A percentile compares a stretch with the other conserved stretches of the same genome.
These are phyloP conservation scores for Actinopyga echinites DNA, from an alignment of 53 echinoderm and acorn worm genomes.

Conservation along the genomic window DNA sequence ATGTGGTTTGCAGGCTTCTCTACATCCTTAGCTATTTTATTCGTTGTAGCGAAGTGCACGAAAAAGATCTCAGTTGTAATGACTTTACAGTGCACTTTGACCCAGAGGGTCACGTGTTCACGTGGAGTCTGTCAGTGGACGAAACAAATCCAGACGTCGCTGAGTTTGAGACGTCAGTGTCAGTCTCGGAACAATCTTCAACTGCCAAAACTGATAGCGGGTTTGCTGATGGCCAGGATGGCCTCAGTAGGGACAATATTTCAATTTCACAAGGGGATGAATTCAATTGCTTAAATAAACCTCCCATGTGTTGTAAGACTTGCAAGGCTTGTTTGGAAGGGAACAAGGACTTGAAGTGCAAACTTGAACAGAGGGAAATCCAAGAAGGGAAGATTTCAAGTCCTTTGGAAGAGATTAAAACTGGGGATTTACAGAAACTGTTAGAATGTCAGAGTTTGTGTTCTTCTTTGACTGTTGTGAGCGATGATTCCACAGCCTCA, in stretches of 20 bases:
- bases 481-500: conserved; percentile 32
- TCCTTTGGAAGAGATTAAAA: background rate
- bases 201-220: conserved; percentile 50
- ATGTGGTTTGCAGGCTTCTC: conserved; percentile 84
- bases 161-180: conserved; percentile 38
- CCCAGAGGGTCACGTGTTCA: conserved; percentile 10
- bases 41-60: conserved; percentile 94
- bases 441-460: conserved; percentile 37
- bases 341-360: no score
- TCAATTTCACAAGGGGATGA: conserved; percentile 16
- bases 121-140: conserved; percentile 26
- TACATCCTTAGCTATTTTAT: conserved; percentile 97
- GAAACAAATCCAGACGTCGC: conserved; percentile 8
- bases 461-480: conserved; percentile 18
- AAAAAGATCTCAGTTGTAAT: conserved; percentile 68
- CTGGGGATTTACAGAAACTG: background rate
- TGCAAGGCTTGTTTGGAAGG: background rate
- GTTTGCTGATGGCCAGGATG: conserved; percentile 37
- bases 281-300: background rate
- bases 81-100: conserved; percentile 68
- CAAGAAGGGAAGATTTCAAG: no score
- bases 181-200: conserved; percentile 38
- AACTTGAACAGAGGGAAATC: no score
- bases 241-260: conserved; percentile 28
- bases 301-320: background rate